Base-by-base conservation (phyloP, 2,113 vertebrate genomes). In the Dendropsophus ebraccatus region DNA sequence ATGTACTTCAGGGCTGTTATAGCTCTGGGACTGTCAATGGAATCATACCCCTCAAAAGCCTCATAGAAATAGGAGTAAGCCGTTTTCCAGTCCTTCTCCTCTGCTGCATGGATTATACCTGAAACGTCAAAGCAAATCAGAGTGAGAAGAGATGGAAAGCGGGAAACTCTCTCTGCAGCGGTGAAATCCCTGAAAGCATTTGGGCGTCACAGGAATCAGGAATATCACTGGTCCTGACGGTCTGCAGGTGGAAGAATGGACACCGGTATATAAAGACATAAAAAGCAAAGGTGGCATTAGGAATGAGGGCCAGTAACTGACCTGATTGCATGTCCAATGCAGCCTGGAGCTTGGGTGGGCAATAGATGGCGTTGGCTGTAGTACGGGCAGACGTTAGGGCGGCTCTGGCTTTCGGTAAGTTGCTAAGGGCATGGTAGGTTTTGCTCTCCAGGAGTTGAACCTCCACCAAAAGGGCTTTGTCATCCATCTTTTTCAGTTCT, bases 1-100 rank as follows among this genome's bases (percentile, higher is more conserved):
- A 99, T 99, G 94, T 99, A 99, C 91, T 99, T 99, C 90, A 99
- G 94, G 0, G 97, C 95, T 11, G 96, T 99, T 92, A 99, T 96
- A 91, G 98, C 98, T 93, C 94, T 94, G 72, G 98, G 97, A 90
- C 94, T 96, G 92, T 99, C 96, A 21, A 99, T 97, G 14, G 98
- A 99, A 90, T 99, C 97, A 12, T 99, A 98, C 81, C 98, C 98
- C 91, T 99, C 98, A 62, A 99, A 99, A 0, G 98, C 98, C 93
- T 99, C 98, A 0, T 98, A 99, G 91, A 97, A 99, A 92, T 99
- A 99, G 12, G 98, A 99, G 88, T 99, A 99, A 8, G 98, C 98
- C 1, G 98, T 99, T 93, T 99, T 99, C 97, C 97, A 99, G 92
- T 99, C 98, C 93, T 99, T 99, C 91, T 99, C 98, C 90, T 98